Percentiles rank a stretch among this genome's conserved stretches.
Evolutionary conservation across 1,140 invertebrate genomes (phyloP).

Genomic region (Macrostomum lignano): DNA sequence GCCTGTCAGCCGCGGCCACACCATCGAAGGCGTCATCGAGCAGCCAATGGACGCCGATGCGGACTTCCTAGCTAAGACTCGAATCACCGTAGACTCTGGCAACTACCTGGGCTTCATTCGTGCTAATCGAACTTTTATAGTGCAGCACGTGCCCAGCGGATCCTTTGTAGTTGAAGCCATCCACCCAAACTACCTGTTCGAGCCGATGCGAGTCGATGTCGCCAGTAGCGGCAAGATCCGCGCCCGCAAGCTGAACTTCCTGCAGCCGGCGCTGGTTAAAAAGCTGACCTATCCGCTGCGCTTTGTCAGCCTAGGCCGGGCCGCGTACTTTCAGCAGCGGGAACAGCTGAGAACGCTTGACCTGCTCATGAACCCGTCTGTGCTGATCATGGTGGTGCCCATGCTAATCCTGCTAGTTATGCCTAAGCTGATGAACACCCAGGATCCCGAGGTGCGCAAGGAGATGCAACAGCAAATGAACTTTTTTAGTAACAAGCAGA

Average conservation of each 20-base stretch:
- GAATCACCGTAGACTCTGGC: conserved; percentile 55
- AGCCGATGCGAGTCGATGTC: conserved; percentile 33
- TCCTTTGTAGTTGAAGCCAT: conserved; percentile 76
- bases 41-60: no score
- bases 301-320: conserved; percentile 49
- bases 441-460: conserved; percentile 63
- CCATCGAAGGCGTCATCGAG: no score
- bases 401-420: conserved; percentile 61
- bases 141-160: conserved; percentile 62
- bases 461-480: no score
- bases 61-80: conserved; percentile 46
- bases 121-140: conserved; percentile 56
- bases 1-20: no score
- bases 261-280: conserved; percentile 50
- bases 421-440: conserved; percentile 65
- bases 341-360: conserved; percentile 82
- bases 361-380: conserved; percentile 67
- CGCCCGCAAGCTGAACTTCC: conserved; percentile 67
- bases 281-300: conserved; percentile 56
- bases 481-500: conserved; percentile 11
- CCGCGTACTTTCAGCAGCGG: conserved; percentile 64
- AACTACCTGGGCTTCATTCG: conserved; percentile 45
- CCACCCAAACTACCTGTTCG: conserved; percentile 53
- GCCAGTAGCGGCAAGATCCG: conserved; percentile 79
- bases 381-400: conserved; percentile 81